A percentile compares a stretch with the other conserved stretches of the same genome.
phyloP scores from a whole-genome alignment of 2,888 invertebrate species.

The Acanthoscelides obtectus region DNA sequence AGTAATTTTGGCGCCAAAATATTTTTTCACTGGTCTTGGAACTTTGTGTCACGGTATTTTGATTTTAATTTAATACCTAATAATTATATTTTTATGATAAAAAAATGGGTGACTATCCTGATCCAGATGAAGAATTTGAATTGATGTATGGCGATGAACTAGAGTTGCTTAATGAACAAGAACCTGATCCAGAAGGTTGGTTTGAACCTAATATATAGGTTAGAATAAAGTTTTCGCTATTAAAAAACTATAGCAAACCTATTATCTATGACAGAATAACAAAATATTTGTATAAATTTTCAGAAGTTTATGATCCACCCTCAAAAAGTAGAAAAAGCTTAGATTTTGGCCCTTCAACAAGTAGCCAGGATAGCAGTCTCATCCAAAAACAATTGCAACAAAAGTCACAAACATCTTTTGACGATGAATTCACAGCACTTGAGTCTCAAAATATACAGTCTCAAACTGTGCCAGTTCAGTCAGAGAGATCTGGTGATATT shows the following conservation, averaged over 20 bases:
- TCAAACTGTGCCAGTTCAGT: neutral
- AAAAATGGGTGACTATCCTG: slow-evolving; percentile 54
- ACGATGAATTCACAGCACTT: neutral
- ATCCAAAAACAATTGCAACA: neutral
- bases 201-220: slow-evolving; percentile 1
- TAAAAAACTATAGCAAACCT: neutral
- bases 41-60: no score
- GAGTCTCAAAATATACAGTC: neutral
- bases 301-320: slow-evolving; percentile 22
- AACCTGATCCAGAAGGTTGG: neutral
- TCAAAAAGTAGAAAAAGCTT: slow-evolving; percentile 34
- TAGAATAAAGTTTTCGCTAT: slow-evolving; percentile 8
- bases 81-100: no score
- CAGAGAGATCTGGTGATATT: neutral
- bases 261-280: neutral
- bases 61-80: no score
- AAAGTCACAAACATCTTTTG: neutral
- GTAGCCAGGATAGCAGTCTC: neutral
- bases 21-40: no score
- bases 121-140: slow-evolving; percentile 58
- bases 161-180: slow-evolving; percentile 56
- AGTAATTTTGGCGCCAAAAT: no score
- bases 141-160: slow-evolving; percentile 67
- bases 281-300: slow-evolving; percentile 14
- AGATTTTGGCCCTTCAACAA: slow-evolving; percentile 28